Base-by-base conservation (phyloP, 2,888 invertebrate genomes). In the Lepidocyrtoides sp. region DNA sequence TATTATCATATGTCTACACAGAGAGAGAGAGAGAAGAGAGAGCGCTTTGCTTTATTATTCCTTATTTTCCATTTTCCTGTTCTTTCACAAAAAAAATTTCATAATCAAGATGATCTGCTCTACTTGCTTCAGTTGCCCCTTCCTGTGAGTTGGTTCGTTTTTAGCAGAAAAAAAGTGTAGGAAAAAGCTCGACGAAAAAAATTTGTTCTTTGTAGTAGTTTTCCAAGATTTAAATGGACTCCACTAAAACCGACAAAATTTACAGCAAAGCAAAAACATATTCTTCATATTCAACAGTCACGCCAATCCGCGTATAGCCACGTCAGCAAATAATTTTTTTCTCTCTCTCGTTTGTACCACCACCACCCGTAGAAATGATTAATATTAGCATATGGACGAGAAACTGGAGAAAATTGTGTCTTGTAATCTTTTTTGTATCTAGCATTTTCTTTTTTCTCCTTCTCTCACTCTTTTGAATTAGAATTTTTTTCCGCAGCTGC, bases 321-420 rank as follows among this genome's bases (percentile, higher is more conserved):
- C 36, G 36, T 69, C 69, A 69, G 69, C 36, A 69, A n/a, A n/a
- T n/a, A n/a, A n/a, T 69, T 17, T 69, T 69, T 69, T 69, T 69
- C 14, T 29, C 12, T 5, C 23, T 63, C n/a, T 8, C 14, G 3
- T 17, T 8, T 14, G 54, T 14, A 17, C 3, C 14, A n/a, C n/a
- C n/a, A n/a, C 26, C 26, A 8, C 60, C 60, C 23, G 12, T 26
- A 60, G 60, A 26, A 69, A 69, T 69, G 69, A 69, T 32, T 69
- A 69, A 69, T 69, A 69, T 69, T 69, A 69, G 69, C 69, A 69
- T 69, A 69, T 69, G 66, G 66, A 66, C 2, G n/a, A 66, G 66
- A 66, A 66, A 7, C 10, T 14, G 14, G 20, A 10, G 66, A 10
- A 32, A 66, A 32, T 32, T 26, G 14, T 32, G 32, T 32, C 26